These are phyloP conservation scores for Semotilus atromaculatus DNA, from an alignment of 2,797 vertebrate species.

Conservation along the genomic window DNA sequence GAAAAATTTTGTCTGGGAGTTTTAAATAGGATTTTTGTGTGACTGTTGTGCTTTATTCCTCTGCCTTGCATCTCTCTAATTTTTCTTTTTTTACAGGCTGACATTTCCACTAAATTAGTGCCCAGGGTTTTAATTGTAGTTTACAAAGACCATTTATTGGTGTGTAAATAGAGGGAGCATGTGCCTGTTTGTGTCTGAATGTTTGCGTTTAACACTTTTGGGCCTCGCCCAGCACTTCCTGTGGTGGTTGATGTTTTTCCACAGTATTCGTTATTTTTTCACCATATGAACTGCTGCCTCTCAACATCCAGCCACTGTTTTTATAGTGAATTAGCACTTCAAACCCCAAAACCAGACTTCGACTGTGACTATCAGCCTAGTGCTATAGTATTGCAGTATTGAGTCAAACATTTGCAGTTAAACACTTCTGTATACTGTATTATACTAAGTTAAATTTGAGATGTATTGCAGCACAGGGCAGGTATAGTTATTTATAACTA, in stretches of 20 bases:
- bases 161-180: constrained; percentile 55
- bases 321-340: constrained; percentile 79
- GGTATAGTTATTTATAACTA: not conserved
- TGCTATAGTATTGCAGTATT: not conserved
- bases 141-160: constrained; percentile 82
- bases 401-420: not conserved
- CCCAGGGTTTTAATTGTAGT: constrained; percentile 85
- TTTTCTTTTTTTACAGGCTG: constrained; percentile 75
- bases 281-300: constrained; percentile 71
- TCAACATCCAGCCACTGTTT: constrained; percentile 75
- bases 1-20: not conserved
- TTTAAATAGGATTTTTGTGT: not conserved
- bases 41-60: not conserved
- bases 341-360: constrained; percentile 46
- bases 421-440: not conserved
- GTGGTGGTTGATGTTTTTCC: constrained; percentile 67
- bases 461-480: not conserved
- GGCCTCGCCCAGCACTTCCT: constrained; percentile 70
- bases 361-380: constrained; percentile 54
- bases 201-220: constrained; percentile 25
- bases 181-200: constrained; percentile 71
- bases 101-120: constrained; percentile 86
- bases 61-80: constrained; percentile 41
- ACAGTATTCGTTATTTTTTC: constrained; percentile 65
- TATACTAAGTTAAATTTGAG: not conserved